Conservation (phyloP, 2,888 invertebrate genomes). For the Pharmacophagus antenor region DNA sequence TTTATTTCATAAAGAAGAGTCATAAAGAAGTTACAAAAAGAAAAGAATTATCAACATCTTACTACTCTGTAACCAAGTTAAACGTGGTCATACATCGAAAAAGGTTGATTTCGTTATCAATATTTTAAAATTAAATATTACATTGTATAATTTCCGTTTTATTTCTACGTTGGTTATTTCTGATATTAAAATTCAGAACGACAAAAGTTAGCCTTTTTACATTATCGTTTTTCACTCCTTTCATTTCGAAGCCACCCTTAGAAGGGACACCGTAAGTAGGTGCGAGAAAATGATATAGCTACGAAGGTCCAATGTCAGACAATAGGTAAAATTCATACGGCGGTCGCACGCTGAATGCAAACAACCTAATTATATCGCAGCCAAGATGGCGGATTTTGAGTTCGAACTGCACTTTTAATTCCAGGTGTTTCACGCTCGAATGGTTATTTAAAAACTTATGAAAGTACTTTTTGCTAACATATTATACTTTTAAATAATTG, state of each 20-base stretch:
- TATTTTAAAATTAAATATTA: neutral
- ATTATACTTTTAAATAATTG: conserved; percentile 10
- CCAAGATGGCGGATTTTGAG: conserved; percentile 65
- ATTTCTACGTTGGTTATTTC: conserved; percentile 1
- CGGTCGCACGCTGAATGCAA: conserved; percentile 68
- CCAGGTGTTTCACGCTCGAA: conserved; percentile 49
- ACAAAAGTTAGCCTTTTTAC: conserved; percentile 47
- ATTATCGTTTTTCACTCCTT: conserved; percentile 49
- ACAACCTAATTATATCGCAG: conserved; percentile 70
- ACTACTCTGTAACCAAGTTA: too few species aligned
- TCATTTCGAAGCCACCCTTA: conserved; percentile 44
- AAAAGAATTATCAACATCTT: too few species aligned
- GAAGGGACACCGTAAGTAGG: conserved; percentile 53
- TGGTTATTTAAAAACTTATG: conserved; percentile 38
- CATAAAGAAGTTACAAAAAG: too few species aligned
- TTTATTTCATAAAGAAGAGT: too few species aligned
- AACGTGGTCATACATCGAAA: too few species aligned
- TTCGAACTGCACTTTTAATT: conserved; percentile 41
- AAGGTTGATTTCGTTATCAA: too few species aligned
- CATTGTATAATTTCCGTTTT: neutral
- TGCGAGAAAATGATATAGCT: conserved; percentile 77
- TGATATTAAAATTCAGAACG: conserved; percentile 24
- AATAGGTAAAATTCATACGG: conserved; percentile 80
- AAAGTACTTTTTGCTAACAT: neutral
- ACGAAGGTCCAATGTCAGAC: conserved; percentile 78